phyloP scores from a whole-genome alignment of 1,140 invertebrate genomes.

The Aphaenogaster floridana region DNA sequence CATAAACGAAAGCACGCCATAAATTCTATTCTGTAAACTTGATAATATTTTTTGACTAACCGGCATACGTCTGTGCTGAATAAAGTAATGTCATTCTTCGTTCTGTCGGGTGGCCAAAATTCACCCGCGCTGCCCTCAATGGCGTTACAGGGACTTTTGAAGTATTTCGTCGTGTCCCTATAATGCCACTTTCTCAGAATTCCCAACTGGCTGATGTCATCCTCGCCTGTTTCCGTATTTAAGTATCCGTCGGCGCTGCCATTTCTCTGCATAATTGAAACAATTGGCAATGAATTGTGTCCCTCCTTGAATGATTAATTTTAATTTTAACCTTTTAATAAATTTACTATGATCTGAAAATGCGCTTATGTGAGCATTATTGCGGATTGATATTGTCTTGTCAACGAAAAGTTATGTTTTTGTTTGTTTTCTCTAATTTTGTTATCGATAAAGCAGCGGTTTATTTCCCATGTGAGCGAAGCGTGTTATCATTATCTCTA shows the following conservation, averaged over 20 bases:
- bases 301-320: background rate
- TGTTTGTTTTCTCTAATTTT: background rate
- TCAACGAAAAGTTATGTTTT: background rate
- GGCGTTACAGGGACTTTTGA: conserved; percentile 87
- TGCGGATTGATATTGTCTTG: background rate
- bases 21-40: background rate
- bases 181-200: conserved; percentile 91
- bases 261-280: conserved; percentile 89
- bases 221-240: conserved; percentile 91
- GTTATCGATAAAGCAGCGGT: background rate
- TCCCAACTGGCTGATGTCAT: conserved; percentile 89
- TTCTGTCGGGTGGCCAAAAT: conserved; percentile 90
- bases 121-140: conserved; percentile 92
- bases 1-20: no score
- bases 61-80: conserved; percentile 92
- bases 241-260: conserved; percentile 91
- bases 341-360: background rate
- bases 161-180: conserved; percentile 88
- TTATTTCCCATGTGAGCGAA: background rate
- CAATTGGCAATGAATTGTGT: background rate
- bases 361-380: background rate
- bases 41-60: conserved; percentile 66
- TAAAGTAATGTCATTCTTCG: conserved; percentile 87
- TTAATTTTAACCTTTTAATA: background rate
- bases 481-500: conserved; percentile 16